Base-by-base conservation (phyloP, 1,140 invertebrate genomes). In the Drosophila prosaltans region DNA sequence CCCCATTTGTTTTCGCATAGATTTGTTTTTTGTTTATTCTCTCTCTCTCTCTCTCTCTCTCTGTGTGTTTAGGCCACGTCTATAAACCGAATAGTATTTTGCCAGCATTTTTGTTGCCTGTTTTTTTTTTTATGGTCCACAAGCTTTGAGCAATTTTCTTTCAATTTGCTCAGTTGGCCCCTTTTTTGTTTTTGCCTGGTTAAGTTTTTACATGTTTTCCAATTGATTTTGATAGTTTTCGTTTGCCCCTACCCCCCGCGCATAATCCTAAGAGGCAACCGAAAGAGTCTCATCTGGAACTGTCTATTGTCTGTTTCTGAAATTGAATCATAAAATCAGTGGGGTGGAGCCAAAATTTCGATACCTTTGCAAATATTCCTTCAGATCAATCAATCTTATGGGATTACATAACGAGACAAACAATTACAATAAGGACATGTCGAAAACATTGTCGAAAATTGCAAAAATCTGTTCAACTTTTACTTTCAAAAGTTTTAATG, bases 111-210 rank as follows among this genome's bases (percentile, higher is more conserved):
- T 58, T 58, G n/a, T 57, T 51, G 45, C 21, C 24, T 48, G 21
- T 51, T 51, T 51, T 51, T 51, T 48, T 24, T 51, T 51, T 51
- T 51, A 26, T 51, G 45, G 45, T 51, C 21, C 21, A 51, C 24
- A 51, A 51, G 45, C 16, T 43, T 58, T 36, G 3, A 40, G 65
- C 79, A 83, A 86, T 88, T 88, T 78, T 79, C 75, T 88, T 86
- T 86, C 83, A 82, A 86, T 86, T 84, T 84, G 64, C 30, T 8
- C 16, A 11, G 54, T 65, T 69, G 69, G 65, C 54, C 70, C 65
- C 68, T 85, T 81, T 82, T 79, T 69, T 7, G 6, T 36, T 36
- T 36, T 36, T 75, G 78, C 74, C 71, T 66, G 59, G 54, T 79
- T 82, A 71, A 64, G 55, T 79, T 77, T 81, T 82, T 71, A 51